phyloP scores from a whole-genome alignment of 2,888 invertebrate genomes.

The Cantharis flavilabris region DNA sequence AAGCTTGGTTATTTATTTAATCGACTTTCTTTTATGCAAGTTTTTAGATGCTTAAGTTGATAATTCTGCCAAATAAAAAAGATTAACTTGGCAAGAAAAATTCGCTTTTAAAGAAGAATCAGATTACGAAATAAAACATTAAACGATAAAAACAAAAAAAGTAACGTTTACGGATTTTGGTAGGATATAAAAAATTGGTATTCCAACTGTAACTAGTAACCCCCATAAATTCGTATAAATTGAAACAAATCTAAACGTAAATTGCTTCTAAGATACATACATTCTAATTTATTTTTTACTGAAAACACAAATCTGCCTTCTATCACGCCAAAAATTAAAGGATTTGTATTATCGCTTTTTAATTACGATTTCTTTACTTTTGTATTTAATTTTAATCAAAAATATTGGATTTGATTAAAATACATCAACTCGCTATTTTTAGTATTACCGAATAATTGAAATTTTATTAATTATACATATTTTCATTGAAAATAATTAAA shows the following conservation, averaged over 20 bases:
- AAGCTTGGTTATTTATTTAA: not conserved
- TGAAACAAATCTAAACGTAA: not conserved
- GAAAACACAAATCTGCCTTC: not conserved
- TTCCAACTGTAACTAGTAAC: not conserved
- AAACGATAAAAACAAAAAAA: not conserved
- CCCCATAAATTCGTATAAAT: not conserved
- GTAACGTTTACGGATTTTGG: not conserved
- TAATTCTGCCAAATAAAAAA: not conserved
- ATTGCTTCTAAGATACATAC: not conserved
- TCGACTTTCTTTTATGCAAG: not conserved
- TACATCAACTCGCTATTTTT: not conserved
- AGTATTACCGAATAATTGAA: too few species aligned
- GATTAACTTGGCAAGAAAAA: not conserved
- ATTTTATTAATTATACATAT: not conserved
- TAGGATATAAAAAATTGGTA: not conserved
- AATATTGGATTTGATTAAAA: not conserved
- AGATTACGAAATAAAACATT: not conserved
- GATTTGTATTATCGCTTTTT: not conserved
- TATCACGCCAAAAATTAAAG: not conserved
- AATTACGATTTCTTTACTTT: not conserved
- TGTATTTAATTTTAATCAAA: not conserved
- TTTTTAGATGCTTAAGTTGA: not conserved
- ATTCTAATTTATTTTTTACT: not conserved
- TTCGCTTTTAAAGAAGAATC: not conserved
- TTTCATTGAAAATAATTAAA: not conserved